Evolutionary conservation across 2,113 vertebrate species (phyloP).

Genomic region (Chelonoidis abingdonii): DNA sequence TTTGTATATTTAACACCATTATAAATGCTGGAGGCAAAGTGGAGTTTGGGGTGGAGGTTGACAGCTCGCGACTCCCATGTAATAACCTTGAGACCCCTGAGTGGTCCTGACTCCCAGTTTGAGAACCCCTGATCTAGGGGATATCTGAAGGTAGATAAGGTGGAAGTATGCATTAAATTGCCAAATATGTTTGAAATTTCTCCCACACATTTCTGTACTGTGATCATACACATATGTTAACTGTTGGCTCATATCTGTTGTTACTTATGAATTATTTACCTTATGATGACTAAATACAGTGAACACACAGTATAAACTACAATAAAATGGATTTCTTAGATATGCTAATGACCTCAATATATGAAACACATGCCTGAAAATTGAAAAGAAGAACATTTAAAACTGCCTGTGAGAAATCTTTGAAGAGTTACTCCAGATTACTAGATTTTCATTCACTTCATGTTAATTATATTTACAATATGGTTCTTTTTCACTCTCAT

Average conservation of each 20-base stretch:
- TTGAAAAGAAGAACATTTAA: not conserved
- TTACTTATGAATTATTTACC: not conserved
- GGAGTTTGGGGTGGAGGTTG: too few relatives aligned
- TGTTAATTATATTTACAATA: not conserved
- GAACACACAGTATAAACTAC: not conserved
- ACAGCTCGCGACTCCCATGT: too few relatives aligned
- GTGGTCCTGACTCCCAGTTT: too few relatives aligned
- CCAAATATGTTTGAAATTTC: not conserved
- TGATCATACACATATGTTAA: not conserved
- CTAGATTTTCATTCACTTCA: not conserved
- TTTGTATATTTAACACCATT: too few relatives aligned
- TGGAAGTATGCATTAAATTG: conserved; percentile 5
- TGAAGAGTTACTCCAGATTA: not conserved
- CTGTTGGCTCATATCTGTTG: not conserved
- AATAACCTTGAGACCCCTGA: too few relatives aligned
- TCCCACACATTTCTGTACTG: not conserved
- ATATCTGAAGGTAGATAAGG: not conserved
- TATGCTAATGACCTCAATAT: not conserved
- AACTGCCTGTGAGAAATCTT: not conserved
- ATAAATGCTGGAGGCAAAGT: too few relatives aligned
- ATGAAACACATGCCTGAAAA: not conserved
- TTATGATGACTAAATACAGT: not conserved
- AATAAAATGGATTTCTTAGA: not conserved
- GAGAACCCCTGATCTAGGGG: not conserved
- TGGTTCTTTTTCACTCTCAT: not conserved